Percentiles rank a stretch among this genome's conserved stretches.
Evolutionary conservation across 2,797 vertebrate species (phyloP).

Genomic region (Chloroceryle inda): DNA sequence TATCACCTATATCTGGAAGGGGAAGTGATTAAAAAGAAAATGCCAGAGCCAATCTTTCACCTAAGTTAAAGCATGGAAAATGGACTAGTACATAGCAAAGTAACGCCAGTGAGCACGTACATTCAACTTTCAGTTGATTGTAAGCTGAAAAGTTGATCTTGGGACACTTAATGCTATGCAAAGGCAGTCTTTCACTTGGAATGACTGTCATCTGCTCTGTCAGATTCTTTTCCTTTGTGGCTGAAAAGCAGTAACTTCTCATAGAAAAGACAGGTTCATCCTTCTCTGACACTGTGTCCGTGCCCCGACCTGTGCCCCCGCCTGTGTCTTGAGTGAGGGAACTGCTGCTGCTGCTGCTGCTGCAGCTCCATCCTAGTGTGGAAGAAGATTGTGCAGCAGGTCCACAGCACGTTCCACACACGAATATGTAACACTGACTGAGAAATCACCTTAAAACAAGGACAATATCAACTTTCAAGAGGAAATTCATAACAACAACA

Average conservation of each 20-base stretch:
- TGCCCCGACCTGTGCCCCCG: background rate
- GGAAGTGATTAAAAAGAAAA: background rate
- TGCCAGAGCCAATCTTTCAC: background rate
- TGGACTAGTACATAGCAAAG: background rate
- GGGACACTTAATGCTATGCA: background rate
- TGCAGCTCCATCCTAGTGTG: background rate
- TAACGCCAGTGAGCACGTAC: rapidly evolving
- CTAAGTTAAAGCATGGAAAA: background rate
- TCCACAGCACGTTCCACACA: background rate
- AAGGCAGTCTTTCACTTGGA: slow-evolving; percentile 19
- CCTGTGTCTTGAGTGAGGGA: background rate
- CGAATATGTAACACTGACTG: rapidly evolving
- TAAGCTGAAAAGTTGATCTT: background rate
- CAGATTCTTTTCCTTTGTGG: background rate
- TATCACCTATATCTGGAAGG: background rate
- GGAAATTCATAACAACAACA: background rate
- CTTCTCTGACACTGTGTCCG: background rate
- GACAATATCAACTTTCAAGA: background rate
- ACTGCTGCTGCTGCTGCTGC: background rate
- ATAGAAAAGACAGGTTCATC: background rate
- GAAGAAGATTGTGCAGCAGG: background rate
- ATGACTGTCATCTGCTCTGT: background rate
- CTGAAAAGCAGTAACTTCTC: background rate
- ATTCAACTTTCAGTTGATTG: background rate
- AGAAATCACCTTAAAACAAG: background rate